Conservation (phyloP, 2,888 invertebrate genomes). For the Lithodes maja region DNA sequence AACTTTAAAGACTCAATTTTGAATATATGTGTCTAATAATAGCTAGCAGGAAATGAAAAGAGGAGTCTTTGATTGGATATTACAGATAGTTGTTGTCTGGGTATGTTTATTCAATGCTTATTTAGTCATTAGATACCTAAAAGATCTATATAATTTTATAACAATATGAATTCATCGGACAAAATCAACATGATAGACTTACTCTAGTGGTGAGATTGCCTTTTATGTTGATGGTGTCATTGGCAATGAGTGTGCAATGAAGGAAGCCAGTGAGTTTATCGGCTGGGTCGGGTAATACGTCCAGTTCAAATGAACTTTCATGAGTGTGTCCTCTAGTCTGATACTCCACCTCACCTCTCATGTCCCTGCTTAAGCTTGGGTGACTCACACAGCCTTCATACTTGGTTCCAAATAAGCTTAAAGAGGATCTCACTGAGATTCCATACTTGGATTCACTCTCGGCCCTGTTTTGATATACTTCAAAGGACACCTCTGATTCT, state of each 20-base stretch:
- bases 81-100: too few relatives aligned
- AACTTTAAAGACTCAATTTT: too few relatives aligned
- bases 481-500: slow-evolving; percentile 13
- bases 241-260: neutral
- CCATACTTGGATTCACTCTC: slow-evolving; percentile 31
- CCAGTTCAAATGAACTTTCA: slow-evolving; percentile 32
- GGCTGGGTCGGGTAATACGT: slow-evolving; percentile 31
- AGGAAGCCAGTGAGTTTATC: slow-evolving; percentile 32
- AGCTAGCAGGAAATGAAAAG: too few relatives aligned
- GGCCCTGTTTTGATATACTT: slow-evolving; percentile 35
- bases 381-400: slow-evolving; percentile 42
- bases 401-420: slow-evolving; percentile 15
- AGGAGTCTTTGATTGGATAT: too few relatives aligned
- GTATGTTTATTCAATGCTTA: too few relatives aligned
- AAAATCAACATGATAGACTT: neutral
- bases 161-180: too few relatives aligned
- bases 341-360: neutral
- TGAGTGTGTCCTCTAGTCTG: neutral
- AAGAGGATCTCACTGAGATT: neutral
- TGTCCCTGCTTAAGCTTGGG: slow-evolving; percentile 12
- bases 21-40: too few relatives aligned
- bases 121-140: too few relatives aligned
- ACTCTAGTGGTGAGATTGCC: slow-evolving; percentile 25
- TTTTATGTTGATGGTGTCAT: slow-evolving; percentile 20
- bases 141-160: too few relatives aligned